These are phyloP conservation scores for Otis tarda DNA, from an alignment of 2,113 vertebrate species.

Conservation along the genomic window DNA sequence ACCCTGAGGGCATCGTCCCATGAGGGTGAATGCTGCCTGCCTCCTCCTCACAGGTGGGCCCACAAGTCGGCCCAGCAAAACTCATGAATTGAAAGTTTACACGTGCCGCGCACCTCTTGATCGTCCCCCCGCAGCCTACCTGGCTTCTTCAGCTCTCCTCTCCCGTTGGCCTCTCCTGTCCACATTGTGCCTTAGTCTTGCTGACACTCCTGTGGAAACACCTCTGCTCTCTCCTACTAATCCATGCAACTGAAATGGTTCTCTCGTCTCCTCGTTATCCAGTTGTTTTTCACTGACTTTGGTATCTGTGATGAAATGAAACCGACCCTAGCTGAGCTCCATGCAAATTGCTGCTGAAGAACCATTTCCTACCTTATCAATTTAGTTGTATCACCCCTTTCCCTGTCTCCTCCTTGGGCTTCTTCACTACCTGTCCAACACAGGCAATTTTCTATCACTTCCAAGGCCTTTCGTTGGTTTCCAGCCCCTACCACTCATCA, in stretches of 20 bases:
- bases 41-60: not conserved
- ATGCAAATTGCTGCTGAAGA: not conserved
- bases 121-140: not conserved
- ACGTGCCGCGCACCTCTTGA: no score
- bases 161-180: not conserved
- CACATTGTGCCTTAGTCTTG: fast-evolving
- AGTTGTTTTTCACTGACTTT: not conserved
- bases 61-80: not conserved
- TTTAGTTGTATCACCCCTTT: not conserved
- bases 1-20: fast-evolving
- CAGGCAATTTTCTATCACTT: not conserved
- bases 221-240: not conserved
- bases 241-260: fast-evolving
- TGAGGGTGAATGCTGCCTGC: not conserved
- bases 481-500: not conserved
- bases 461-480: not conserved
- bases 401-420: not conserved
- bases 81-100: not conserved
- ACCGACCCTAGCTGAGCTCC: not conserved
- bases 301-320: not conserved
- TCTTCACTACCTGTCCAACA: not conserved
- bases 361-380: not conserved
- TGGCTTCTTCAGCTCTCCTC: not conserved
- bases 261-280: not conserved
- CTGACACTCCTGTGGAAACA: not conserved